These are phyloP conservation scores for Tricholauxania praeusta DNA, from an alignment of 2,888 invertebrate genomes.

Conservation along the genomic window DNA sequence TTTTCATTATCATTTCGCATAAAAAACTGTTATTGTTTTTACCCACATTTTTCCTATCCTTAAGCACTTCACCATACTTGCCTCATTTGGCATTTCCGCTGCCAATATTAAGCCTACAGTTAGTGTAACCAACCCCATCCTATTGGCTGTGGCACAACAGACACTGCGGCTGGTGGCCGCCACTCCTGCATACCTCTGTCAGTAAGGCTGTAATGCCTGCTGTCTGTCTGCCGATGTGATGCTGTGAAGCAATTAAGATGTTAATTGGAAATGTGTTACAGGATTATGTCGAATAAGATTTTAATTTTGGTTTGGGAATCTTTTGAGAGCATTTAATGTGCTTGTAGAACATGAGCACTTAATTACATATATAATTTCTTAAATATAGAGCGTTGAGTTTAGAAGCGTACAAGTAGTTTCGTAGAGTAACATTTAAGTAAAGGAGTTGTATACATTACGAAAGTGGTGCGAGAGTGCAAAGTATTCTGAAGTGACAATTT, in stretches of 20 bases:
- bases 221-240: background rate
- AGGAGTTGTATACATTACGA: background rate
- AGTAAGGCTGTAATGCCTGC: no score
- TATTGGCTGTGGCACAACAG: background rate
- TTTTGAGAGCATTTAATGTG: slow-evolving; percentile 39
- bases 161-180: background rate
- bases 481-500: background rate
- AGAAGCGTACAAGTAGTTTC: background rate
- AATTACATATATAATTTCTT: slow-evolving; percentile 36
- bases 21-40: no score
- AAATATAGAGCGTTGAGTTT: background rate
- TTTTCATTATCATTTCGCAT: no score
- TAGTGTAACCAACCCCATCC: background rate
- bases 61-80: no score
- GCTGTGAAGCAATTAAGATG: slow-evolving; percentile 45
- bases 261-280: slow-evolving; percentile 48
- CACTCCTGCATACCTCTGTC: background rate
- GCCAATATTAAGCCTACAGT: background rate
- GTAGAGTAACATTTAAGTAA: background rate
- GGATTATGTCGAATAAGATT: slow-evolving; percentile 46
- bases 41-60: no score
- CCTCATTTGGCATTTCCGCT: background rate
- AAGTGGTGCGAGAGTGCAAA: background rate
- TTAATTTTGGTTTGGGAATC: slow-evolving; percentile 37
- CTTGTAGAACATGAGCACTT: slow-evolving; percentile 44